Percentiles rank a stretch among this genome's conserved stretches.
phyloP scores from a whole-genome alignment of 64 coral and sea anemone genomes.

The Montipora sp. region DNA sequence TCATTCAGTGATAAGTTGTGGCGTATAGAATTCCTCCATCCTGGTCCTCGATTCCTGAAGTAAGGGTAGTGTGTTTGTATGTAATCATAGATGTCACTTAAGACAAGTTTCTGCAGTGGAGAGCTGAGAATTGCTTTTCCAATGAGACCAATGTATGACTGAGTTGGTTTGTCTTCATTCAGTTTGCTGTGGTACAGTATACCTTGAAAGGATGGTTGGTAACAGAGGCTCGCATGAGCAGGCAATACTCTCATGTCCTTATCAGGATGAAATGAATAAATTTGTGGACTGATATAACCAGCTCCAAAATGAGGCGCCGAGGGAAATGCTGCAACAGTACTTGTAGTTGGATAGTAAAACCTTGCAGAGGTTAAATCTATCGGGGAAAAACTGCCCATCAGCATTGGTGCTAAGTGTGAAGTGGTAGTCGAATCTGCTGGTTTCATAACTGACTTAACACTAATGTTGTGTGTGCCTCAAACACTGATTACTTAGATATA shows the following conservation, averaged over 20 bases:
- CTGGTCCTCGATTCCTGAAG: slow-evolving; percentile 67
- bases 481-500: neutral
- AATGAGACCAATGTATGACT: slow-evolving; percentile 78
- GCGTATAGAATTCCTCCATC: slow-evolving; percentile 73
- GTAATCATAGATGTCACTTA: slow-evolving; percentile 74
- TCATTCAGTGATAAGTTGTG: slow-evolving; percentile 73
- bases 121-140: slow-evolving; percentile 70
- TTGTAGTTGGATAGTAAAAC: neutral
- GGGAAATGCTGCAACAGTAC: neutral
- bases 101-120: slow-evolving; percentile 68
- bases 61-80: slow-evolving; percentile 69
- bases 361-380: neutral
- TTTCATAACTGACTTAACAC: neutral
- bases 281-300: slow-evolving; percentile 4
- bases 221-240: neutral
- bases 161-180: slow-evolving; percentile 71
- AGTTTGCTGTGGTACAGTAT: slow-evolving; percentile 7
- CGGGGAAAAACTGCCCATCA: neutral
- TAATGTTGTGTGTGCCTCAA: neutral
- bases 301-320: neutral
- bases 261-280: neutral
- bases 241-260: neutral
- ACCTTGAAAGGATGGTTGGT: neutral
- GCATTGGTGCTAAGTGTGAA: neutral
- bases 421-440: neutral